Evolutionary conservation across 2,113 vertebrate genomes (phyloP).

Genomic region (Nesoenas mayeri): DNA sequence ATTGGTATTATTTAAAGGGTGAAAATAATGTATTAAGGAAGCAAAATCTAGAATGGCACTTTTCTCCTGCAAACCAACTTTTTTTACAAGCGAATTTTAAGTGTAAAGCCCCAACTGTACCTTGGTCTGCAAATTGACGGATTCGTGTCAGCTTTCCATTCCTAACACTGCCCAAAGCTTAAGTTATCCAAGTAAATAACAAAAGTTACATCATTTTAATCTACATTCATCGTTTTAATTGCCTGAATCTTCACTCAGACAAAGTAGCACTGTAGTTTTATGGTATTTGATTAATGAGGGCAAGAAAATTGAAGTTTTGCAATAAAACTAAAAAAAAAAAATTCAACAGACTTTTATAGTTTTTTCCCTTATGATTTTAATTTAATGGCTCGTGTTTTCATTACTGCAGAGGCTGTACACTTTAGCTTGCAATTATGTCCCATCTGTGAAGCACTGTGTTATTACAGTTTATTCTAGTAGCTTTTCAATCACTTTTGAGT

Average conservation of each 20-base stretch:
- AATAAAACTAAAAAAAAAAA: slow-evolving; percentile 79
- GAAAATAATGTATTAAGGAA: neutral
- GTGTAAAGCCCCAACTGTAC: neutral
- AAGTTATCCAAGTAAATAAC: slow-evolving; percentile 66
- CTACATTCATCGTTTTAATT: slow-evolving; percentile 80
- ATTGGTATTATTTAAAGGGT: neutral
- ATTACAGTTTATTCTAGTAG: slow-evolving; percentile 89
- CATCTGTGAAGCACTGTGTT: slow-evolving; percentile 87
- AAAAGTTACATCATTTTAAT: slow-evolving; percentile 80
- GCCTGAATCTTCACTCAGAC: slow-evolving; percentile 76
- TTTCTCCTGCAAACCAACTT: neutral
- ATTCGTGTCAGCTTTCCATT: slow-evolving; percentile 41
- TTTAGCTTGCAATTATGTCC: slow-evolving; percentile 87
- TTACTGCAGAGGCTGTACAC: slow-evolving; percentile 85
- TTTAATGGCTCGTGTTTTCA: slow-evolving; percentile 87
- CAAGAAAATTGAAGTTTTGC: slow-evolving; percentile 88
- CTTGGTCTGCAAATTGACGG: slow-evolving; percentile 45
- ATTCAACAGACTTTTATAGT: slow-evolving; percentile 83
- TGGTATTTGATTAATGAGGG: slow-evolving; percentile 88
- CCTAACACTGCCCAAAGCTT: slow-evolving; percentile 53
- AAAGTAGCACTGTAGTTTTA: slow-evolving; percentile 80
- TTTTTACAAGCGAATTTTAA: neutral
- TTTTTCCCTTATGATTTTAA: slow-evolving; percentile 88
- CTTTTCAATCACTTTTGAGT: slow-evolving; percentile 90
- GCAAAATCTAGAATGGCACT: neutral